Percentiles rank a stretch among this genome's conserved stretches.
These are phyloP conservation scores for Bothrops jararaca DNA, from an alignment of 2,113 vertebrate genomes.

Conservation along the genomic window DNA sequence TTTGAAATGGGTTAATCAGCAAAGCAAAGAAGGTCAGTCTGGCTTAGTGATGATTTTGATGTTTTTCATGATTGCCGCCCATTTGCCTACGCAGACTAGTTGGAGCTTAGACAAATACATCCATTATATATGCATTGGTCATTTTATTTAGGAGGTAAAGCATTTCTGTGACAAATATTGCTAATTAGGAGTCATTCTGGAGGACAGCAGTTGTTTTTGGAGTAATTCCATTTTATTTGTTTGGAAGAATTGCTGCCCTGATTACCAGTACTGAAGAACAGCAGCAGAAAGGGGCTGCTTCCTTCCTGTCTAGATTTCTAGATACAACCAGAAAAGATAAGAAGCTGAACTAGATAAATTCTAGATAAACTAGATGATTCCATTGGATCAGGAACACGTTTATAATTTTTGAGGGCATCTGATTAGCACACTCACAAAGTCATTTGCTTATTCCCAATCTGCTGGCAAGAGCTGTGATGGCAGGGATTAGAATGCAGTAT, in stretches of 20 bases:
- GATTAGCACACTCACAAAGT: neutral
- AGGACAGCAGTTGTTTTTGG: neutral
- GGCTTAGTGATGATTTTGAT: neutral
- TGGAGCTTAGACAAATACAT: neutral
- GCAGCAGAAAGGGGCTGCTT: neutral
- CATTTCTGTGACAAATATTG: neutral
- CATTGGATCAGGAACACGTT: neutral
- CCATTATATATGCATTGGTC: neutral
- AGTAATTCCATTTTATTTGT: neutral
- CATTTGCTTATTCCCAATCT: neutral
- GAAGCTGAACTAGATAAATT: neutral
- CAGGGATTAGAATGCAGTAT: neutral
- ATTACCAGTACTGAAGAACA: neutral
- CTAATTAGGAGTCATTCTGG: neutral
- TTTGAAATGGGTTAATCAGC: neutral
- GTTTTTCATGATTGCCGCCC: neutral
- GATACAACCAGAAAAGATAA: neutral
- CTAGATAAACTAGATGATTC: too few species aligned
- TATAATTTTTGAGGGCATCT: neutral
- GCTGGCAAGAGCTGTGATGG: neutral
- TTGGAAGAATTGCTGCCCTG: neutral
- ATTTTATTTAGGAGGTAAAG: neutral
- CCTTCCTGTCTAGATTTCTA: neutral
- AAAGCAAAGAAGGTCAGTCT: conserved; percentile 15
- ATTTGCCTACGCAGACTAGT: neutral